Evolutionary conservation across 2,888 invertebrate species (phyloP), one percentile per base, ranked within the genome.

Genomic region (Eristalinus aeneus): DNA sequence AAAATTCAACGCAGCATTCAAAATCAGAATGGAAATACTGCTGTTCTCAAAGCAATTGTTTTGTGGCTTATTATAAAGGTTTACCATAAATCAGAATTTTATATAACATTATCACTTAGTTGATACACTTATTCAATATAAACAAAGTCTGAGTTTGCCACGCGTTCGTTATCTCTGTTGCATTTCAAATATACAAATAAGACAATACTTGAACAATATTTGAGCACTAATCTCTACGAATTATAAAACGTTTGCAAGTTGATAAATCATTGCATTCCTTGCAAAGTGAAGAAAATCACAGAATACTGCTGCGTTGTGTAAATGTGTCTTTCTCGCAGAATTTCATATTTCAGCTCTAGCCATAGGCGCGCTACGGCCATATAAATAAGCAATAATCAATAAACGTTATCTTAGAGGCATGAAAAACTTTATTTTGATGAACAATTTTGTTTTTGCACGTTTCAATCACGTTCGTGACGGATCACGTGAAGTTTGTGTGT

Each of bases 391-490:
- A 3, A 3, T 46, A 46, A 46, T 16, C 16, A 8, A 16, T 34
- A 9, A 34, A 34, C 9, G 16, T 16, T 54, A 67, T 54, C 32
- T 46, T 3, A 10, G 32, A 5, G 16, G 34, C 53, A n/a, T 72
- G 1, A 60, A 61, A 20, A 20, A n/a, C 16, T 61, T 61, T 61
- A 9, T 31, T 72, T 53, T 61, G 53, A 31, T 67, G 31, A 12
- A 53, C 53, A 36, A 0, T 58, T 31, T 9, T 46, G 10, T 53
- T 31, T 39, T 12, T 27, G 31, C 72, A 72, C 61, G 72, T 72
- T 72, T 53, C 22, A 61, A 72, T 72, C 61, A 72, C 72, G 72
- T 72, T 72, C 61, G 20, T 34, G 46, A 12, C n/a, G 31, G 5
- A 2, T 8, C 72, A 53, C 72, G 61, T 72, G 61, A 72, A 61